phyloP scores from a whole-genome alignment of 2,113 vertebrate genomes.

The Ctenomys sociabilis region DNA sequence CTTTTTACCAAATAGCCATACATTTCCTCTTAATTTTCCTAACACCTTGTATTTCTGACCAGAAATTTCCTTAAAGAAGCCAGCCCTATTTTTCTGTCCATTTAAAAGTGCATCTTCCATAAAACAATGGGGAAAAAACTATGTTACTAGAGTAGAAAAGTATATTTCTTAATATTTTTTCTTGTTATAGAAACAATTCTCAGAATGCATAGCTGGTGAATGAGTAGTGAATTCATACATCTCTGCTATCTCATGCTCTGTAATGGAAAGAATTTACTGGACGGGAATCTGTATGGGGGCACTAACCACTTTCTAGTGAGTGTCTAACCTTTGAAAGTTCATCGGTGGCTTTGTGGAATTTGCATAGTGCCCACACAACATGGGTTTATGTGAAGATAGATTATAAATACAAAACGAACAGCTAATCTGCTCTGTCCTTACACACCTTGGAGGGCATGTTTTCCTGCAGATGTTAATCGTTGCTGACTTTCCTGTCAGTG shows the following conservation, averaged over 20 bases:
- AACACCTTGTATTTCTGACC: conserved; percentile 45
- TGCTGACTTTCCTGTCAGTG: conserved; percentile 5
- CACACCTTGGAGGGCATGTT: background rate
- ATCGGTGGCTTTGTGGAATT: background rate
- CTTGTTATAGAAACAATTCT: background rate
- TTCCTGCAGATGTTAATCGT: conserved; percentile 42
- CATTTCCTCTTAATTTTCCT: conserved; percentile 26
- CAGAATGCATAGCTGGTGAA: conserved; percentile 5
- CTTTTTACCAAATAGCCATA: background rate
- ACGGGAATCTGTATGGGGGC: background rate
- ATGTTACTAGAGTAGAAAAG: background rate
- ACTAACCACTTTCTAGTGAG: background rate
- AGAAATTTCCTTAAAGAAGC: conserved; percentile 22
- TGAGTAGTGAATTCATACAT: background rate
- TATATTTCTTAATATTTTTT: conserved; percentile 25
- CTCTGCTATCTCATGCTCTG: background rate
- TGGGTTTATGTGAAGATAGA: background rate
- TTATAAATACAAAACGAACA: conserved; percentile 8
- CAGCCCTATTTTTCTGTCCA: conserved; percentile 23
- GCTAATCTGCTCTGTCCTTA: background rate
- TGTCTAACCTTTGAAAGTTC: background rate
- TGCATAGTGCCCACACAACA: background rate
- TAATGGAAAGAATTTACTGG: background rate
- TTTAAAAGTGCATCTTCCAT: conserved; percentile 26
- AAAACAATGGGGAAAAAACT: background rate